Evolutionary conservation across 2,888 invertebrate genomes (phyloP), one percentile per base, ranked within the genome.

Genomic region (Rhagophthalmus giganteus): DNA sequence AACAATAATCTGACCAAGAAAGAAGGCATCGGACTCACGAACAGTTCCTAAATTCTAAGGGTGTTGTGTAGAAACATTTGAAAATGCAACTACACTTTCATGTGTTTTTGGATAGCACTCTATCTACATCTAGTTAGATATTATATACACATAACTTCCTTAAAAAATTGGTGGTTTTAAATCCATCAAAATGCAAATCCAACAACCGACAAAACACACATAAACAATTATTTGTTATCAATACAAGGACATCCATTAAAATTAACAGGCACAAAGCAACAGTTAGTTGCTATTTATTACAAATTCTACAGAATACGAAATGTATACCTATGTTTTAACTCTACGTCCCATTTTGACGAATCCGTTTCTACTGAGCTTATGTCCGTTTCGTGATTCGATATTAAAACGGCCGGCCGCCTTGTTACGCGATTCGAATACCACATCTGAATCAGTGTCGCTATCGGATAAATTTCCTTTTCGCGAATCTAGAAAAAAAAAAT

Each of bases 381-480:
- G 67, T 10, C 83, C 83, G 65, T 83, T 85, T 49, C 80, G 78
- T 73, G 78, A 76, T 6, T 79, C 77, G 62, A 79, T 80, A 52
- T 74, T 73, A 45, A 76, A 79, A 1, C 78, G 64, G 2, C 65
- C 63, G 41, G 69, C 59, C 14, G 80, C 79, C 62, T 85, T 86
- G 55, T 79, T 80, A 46, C 85, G 81, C 6, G 86, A 83, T 71
- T 91, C 91, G 70, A 91, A 91, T 11, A 91, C 76, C 5, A 92
- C 87, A 73, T 92, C 90, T 0, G 90, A 91, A 63, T 92, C 91
- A 0, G 90, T 89, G 59, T 91, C 91, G 1, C 86, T 84, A 65
- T 91, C 91, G 0, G 88, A 83, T 44, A 85, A 66, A 40, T 82
- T 85, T 45, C 85, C 77, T 72, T 85, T 83, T 61, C 81, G 75